Evolutionary conservation across 1,140 invertebrate species (phyloP).

Genomic region (Neodiprion virginianus): DNA sequence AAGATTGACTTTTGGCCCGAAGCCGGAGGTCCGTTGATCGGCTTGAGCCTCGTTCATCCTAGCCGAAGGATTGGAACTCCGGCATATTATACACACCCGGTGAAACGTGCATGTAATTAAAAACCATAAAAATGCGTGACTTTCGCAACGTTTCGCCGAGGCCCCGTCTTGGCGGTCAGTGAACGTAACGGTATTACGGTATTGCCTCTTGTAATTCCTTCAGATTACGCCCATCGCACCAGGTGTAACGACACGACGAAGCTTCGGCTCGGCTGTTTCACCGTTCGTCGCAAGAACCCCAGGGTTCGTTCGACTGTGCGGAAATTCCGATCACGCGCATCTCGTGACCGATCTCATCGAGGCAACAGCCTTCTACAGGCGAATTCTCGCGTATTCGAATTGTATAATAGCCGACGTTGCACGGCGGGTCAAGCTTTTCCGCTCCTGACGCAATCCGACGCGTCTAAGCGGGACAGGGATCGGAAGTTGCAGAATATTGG

Average conservation of each 20-base stretch:
- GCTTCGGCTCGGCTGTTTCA: no score
- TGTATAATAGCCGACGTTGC: no score
- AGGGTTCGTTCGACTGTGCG: no score
- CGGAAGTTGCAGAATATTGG: not conserved
- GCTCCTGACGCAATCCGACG: not conserved
- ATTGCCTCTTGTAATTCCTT: not conserved
- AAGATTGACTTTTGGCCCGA: not conserved
- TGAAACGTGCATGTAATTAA: not conserved
- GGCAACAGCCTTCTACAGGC: no score
- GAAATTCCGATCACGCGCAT: no score
- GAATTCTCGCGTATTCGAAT: no score
- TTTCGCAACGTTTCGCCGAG: conserved; percentile 1
- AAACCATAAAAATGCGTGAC: conserved; percentile 1
- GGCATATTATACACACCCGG: not conserved
- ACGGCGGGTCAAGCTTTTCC: not conserved
- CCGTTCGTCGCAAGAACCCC: no score
- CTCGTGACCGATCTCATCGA: no score
- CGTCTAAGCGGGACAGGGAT: not conserved
- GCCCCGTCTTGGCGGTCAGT: not conserved
- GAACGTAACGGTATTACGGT: conserved; percentile 4
- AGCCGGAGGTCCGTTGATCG: not conserved
- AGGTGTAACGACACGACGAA: not conserved
- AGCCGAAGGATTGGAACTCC: not conserved
- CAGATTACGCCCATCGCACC: not conserved
- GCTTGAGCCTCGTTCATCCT: not conserved